These are phyloP conservation scores for Platorchestia sp. DNA, from an alignment of 1,140 invertebrate genomes.

Conservation along the genomic window DNA sequence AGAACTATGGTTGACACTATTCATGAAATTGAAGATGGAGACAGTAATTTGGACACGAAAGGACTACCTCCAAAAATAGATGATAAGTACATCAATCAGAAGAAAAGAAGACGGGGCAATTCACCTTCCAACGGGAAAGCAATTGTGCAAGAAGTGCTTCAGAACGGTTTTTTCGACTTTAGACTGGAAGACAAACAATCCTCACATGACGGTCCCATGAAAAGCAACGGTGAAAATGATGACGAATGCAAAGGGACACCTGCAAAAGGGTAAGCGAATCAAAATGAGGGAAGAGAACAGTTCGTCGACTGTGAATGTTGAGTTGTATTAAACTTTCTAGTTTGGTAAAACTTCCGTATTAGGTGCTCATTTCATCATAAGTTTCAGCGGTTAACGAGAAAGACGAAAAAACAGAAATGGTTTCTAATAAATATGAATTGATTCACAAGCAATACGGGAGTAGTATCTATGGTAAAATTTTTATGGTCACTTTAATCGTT, in stretches of 20 bases:
- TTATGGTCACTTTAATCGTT: too few species aligned
- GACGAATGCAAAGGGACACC: neutral
- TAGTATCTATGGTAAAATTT: too few species aligned
- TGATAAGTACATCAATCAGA: neutral
- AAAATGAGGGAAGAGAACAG: neutral
- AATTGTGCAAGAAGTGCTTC: neutral
- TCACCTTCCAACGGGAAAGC: neutral
- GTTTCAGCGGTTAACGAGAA: too few species aligned
- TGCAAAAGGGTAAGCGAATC: neutral
- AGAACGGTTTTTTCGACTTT: neutral
- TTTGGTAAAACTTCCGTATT: too few species aligned
- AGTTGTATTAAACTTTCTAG: too few species aligned
- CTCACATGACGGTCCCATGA: neutral
- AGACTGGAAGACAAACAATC: neutral
- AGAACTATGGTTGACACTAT: slow-evolving; percentile 5
- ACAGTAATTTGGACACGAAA: neutral
- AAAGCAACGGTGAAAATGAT: neutral
- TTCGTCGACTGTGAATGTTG: neutral
- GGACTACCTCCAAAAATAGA: neutral
- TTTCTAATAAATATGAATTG: too few species aligned
- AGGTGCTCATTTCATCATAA: too few species aligned
- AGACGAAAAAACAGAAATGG: too few species aligned
- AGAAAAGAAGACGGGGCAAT: neutral
- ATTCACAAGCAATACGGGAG: too few species aligned
- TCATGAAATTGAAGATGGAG: neutral